Base-by-base conservation (phyloP, 2,797 vertebrate species). In the Tangara arthus region DNA sequence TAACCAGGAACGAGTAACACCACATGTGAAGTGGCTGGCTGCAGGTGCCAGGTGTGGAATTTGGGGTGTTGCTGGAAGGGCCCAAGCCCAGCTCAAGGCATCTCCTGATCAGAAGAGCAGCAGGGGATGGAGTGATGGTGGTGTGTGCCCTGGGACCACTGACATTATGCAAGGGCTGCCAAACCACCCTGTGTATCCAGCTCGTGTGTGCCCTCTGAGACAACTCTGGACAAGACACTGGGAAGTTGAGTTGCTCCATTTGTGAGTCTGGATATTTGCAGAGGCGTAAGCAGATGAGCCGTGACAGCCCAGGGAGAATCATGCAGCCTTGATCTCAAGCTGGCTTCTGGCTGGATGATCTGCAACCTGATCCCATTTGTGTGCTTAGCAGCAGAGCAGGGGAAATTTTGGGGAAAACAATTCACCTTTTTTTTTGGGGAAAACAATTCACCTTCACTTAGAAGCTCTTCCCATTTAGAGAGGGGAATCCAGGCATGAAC, bases 11-110 rank as follows among this genome's bases (percentile, higher is more conserved):
- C 0, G 2, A 26, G 39, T 8, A 47, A 39, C 28, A 39, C 3
- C 2, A 1, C 5, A 0, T 23, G 5, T 21, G 77, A 64, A 72
- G n/a, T 0, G 0, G 26, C 13, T 4, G 14, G 21, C 44, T 70
- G 68, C 3, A 35, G 11, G 46, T 32, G 11, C 41, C 24, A 61
- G 55, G 22, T 27, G 16, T 12, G 47, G 68, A 53, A 61, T 65
- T 27, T 17, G 53, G 15, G 1, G 5, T 32, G 17, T 9, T 69
- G n/a, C 35, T 46, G 46, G 71, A 68, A 64, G 0, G 8, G 12
- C 15, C 42, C 28, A 70, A 26, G 44, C 26, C 41, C 12, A 70
- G 44, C 6, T 6, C 28, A 41, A 44, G 65, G 47, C 44, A 66
- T 18, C 18, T 64, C 41, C 66, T 2, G 1, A 15, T 15, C 30